A percentile compares a stretch with the other conserved stretches of the same genome.
phyloP scores from a whole-genome alignment of 1,140 invertebrate species.

The Euwallacea fornicatus region DNA sequence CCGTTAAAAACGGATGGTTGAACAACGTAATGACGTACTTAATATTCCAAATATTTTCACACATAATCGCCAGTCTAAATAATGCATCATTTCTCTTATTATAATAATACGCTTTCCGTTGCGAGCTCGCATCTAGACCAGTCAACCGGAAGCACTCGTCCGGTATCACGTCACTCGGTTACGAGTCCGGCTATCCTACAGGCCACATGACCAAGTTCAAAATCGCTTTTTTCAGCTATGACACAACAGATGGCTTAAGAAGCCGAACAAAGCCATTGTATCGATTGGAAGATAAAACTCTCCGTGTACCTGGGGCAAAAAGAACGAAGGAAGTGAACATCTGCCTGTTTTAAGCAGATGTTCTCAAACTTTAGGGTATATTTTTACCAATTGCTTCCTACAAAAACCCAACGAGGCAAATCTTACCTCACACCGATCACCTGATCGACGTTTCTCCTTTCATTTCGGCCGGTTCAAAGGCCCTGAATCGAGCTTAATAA shows the following conservation, averaged over 20 bases:
- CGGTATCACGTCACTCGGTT: neutral
- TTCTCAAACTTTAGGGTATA: neutral
- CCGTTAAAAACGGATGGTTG: neutral
- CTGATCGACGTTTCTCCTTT: constrained; percentile 6
- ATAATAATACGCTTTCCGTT: constrained; percentile 3
- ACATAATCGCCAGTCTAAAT: constrained; percentile 8
- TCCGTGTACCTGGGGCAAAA: constrained; percentile 2
- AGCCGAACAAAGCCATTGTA: constrained; percentile 13
- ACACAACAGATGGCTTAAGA: constrained; percentile 2
- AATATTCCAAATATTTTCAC: constrained; percentile 6
- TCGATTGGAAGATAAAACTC: constrained; percentile 3
- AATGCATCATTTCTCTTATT: constrained; percentile 1
- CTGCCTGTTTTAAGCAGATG: constrained; percentile 8
- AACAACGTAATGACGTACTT: constrained; percentile 10
- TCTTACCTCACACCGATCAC: neutral
- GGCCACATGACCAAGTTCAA: no score
- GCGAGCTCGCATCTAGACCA: constrained; percentile 2
- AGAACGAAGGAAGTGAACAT: constrained; percentile 11
- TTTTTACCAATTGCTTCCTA: neutral
- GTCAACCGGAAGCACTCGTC: constrained; percentile 12
- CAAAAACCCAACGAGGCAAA: neutral
- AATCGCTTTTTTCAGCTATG: neutral
- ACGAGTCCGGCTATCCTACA: no score
- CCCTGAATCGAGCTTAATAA: constrained; percentile 10
- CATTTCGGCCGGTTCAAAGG: constrained; percentile 7